Evolutionary conservation across 2,797 vertebrate genomes (phyloP).

Genomic region (Balearica regulorum): DNA sequence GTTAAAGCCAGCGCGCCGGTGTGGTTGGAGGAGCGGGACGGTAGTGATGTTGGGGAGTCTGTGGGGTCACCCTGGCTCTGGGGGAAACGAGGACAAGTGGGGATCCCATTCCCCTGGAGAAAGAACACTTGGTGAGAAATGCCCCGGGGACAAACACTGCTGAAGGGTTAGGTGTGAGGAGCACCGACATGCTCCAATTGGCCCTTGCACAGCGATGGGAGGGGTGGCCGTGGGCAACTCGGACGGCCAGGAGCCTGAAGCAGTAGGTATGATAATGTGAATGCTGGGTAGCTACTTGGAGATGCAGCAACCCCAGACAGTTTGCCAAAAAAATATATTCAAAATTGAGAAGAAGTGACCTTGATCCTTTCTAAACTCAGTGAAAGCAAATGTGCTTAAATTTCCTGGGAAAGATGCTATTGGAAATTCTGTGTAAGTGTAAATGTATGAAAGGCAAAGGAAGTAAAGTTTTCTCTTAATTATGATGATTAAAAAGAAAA

Average conservation of each 20-base stretch:
- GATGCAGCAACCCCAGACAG: not conserved
- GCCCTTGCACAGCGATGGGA: not conserved
- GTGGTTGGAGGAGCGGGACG: not conserved
- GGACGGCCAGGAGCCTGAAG: not conserved
- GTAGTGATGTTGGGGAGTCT: not conserved
- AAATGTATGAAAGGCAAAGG: not conserved
- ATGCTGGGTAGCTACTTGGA: not conserved
- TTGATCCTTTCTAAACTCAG: not conserved
- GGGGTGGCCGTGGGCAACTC: not conserved
- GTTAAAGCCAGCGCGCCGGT: fast-evolving
- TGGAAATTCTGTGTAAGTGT: not conserved
- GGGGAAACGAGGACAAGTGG: not conserved
- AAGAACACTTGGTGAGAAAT: not conserved
- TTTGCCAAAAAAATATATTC: not conserved
- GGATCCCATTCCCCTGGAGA: not conserved
- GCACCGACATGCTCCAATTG: fast-evolving
- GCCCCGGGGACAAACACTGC: not conserved
- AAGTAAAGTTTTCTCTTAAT: not conserved
- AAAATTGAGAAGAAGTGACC: not conserved
- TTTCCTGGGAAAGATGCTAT: not conserved
- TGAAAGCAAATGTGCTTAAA: not conserved
- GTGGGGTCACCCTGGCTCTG: not conserved
- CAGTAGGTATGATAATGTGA: not conserved
- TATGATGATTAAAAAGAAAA: not conserved
- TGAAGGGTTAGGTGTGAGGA: not conserved